These are phyloP conservation scores for Cyclophora albipunctata DNA, from an alignment of 2,888 invertebrate species.

Conservation along the genomic window DNA sequence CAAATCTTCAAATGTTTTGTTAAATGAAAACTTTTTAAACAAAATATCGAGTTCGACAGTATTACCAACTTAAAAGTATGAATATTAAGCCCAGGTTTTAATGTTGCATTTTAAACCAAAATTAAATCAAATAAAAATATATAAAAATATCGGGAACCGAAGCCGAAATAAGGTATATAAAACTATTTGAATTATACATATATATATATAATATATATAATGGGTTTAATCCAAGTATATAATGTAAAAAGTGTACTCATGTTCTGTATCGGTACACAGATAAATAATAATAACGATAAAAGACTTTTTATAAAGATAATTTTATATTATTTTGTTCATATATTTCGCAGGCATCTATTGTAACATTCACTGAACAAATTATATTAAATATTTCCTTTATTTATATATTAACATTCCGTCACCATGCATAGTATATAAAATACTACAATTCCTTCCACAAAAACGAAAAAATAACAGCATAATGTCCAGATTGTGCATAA, in stretches of 20 bases:
- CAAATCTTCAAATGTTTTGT: background rate
- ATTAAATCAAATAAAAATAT: slow-evolving; percentile 16
- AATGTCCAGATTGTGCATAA: slow-evolving; percentile 57
- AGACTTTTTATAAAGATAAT: slow-evolving; percentile 9
- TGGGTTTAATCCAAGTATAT: slow-evolving; percentile 21
- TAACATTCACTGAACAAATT: slow-evolving; percentile 22
- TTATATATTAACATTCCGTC: slow-evolving; percentile 52
- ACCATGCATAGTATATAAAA: slow-evolving; percentile 63
- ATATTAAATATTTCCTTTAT: slow-evolving; percentile 20
- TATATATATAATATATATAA: slow-evolving; percentile 9
- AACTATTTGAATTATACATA: slow-evolving; percentile 11
- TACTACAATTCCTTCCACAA: slow-evolving; percentile 49
- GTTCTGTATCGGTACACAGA: slow-evolving; percentile 24
- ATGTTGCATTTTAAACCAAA: slow-evolving; percentile 27
- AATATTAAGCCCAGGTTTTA: slow-evolving; percentile 39
- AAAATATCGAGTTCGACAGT: background rate
- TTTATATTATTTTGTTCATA: background rate
- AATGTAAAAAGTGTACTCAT: slow-evolving; percentile 21
- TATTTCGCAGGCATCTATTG: slow-evolving; percentile 16
- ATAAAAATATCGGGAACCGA: slow-evolving; percentile 22
- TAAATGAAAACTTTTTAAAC: slow-evolving; percentile 5
- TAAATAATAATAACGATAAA: slow-evolving; percentile 10
- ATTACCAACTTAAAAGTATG: slow-evolving; percentile 61
- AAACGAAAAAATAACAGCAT: slow-evolving; percentile 46
- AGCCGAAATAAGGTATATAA: slow-evolving; percentile 13